Base-by-base conservation (phyloP, 2,888 invertebrate genomes). In the Plebejus anna region DNA sequence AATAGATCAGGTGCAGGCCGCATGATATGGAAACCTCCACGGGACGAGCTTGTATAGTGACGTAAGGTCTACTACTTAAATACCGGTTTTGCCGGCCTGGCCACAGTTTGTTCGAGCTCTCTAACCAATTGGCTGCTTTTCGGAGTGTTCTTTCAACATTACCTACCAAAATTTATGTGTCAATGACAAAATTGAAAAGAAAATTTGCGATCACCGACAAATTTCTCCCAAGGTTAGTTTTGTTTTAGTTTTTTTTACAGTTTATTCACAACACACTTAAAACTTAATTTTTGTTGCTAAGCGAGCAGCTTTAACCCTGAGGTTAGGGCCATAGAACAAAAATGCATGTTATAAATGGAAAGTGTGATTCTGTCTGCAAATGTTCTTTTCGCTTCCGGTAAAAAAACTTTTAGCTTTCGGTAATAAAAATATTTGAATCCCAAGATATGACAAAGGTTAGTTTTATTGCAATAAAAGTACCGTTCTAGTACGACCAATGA, bases 121-220 rank as follows among this genome's bases (percentile, higher is more conserved):
- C 84, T 80, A 82, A 78, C 82, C 81, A 83, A 86, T 85, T 88
- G 85, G 88, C 86, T 85, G 87, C 82, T 85, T 86, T 84, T 83
- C 85, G 86, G 86, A 86, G 87, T 88, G 84, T 87, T 84, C 79
- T 88, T 91, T 91, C 86, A 85, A 76, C 72, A 81, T 81, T 83
- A 83, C 87, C 84, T 80, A 83, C 82, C 82, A 87, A 87, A 82
- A 83, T 84, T 87, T 91, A 90, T 88, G 94, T 94, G 94, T 94
- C 94, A 94, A 94, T 94, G 94, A 94, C 91, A 93, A 93, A 87
- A 92, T 89, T 90, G 86, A 89, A 90, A 90, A 94, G 89, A 92
- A 94, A 90, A 88, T 94, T 86, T 83, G 91, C 92, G 86, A 92
- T 94, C 84, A 94, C 90, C 84, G 91, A 94, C 90, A 94, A 92